These are phyloP conservation scores for Anguilla pacifica DNA, from an alignment of 2,797 vertebrate genomes.

Conservation along the genomic window DNA sequence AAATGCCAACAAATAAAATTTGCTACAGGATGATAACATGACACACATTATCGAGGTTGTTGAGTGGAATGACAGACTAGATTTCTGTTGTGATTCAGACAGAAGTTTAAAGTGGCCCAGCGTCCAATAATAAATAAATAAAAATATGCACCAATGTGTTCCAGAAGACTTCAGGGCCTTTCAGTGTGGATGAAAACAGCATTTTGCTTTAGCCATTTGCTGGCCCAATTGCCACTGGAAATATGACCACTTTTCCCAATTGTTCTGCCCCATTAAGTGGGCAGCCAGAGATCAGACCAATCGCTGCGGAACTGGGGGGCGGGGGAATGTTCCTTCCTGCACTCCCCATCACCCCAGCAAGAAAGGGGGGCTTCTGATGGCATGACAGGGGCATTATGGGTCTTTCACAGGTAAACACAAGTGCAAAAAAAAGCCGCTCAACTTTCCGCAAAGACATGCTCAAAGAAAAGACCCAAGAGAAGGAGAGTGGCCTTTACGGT, in stretches of 20 bases:
- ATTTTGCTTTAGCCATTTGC: not conserved
- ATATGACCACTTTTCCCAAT: constrained; percentile 9
- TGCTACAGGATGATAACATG: not conserved
- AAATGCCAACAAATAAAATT: not conserved
- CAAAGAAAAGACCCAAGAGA: not conserved
- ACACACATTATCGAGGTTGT: not conserved
- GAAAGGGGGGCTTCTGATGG: not conserved
- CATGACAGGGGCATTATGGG: not conserved
- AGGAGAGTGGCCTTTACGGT: not conserved
- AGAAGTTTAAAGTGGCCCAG: not conserved
- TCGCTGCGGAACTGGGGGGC: not conserved
- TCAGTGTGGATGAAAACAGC: not conserved
- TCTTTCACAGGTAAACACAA: not conserved
- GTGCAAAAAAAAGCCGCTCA: not conserved
- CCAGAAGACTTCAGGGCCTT: not conserved
- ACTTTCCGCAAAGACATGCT: not conserved
- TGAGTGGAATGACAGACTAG: not conserved
- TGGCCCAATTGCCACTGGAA: not conserved
- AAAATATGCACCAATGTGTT: not conserved
- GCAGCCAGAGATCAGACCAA: not conserved
- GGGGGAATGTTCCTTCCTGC: not conserved
- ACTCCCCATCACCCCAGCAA: not conserved
- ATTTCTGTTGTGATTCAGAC: not conserved
- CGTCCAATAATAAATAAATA: not conserved
- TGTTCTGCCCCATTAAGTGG: not conserved